Percentiles rank a stretch among this genome's conserved stretches.
Conservation (phyloP, 2,888 invertebrate genomes). For the Drosophila neotestacea region DNA sequence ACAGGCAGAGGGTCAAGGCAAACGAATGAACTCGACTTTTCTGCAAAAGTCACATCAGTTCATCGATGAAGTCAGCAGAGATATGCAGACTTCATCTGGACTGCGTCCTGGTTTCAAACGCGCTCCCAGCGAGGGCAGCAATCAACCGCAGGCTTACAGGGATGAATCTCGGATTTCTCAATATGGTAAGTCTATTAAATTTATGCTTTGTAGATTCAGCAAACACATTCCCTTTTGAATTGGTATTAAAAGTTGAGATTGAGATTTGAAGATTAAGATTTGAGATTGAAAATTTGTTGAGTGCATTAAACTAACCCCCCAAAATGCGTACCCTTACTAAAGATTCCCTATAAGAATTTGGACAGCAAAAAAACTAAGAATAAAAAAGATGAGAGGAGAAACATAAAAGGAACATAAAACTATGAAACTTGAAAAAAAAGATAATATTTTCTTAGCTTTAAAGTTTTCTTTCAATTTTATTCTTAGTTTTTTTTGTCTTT, state of each 20-base stretch:
- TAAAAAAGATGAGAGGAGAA: too few species aligned
- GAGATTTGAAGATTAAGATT: conserved; percentile 49
- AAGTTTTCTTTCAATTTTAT: neutral
- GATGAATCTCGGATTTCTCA: conserved; percentile 90
- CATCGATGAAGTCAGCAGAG: conserved; percentile 88
- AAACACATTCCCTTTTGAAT: conserved; percentile 53
- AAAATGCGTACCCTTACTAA: conserved; percentile 15
- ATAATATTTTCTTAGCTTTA: too few species aligned
- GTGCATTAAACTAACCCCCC: conserved; percentile 55
- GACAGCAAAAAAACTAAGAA: neutral
- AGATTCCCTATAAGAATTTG: neutral
- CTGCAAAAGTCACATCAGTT: conserved; percentile 90
- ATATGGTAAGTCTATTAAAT: conserved; percentile 87
- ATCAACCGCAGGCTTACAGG: conserved; percentile 88
- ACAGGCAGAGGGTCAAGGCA: conserved; percentile 86
- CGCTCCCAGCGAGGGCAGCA: conserved; percentile 85
- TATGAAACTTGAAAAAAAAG: too few species aligned
- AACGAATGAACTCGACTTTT: conserved; percentile 89
- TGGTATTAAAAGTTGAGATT: conserved; percentile 67
- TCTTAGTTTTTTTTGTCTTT: neutral
- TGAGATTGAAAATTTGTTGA: conserved; percentile 51
- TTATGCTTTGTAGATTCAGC: conserved; percentile 26
- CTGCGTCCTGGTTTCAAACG: conserved; percentile 84
- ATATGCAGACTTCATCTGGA: conserved; percentile 84
- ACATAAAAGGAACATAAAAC: too few species aligned